Conservation (phyloP, 2,888 invertebrate genomes). For the Drosophila mayaguana region DNA sequence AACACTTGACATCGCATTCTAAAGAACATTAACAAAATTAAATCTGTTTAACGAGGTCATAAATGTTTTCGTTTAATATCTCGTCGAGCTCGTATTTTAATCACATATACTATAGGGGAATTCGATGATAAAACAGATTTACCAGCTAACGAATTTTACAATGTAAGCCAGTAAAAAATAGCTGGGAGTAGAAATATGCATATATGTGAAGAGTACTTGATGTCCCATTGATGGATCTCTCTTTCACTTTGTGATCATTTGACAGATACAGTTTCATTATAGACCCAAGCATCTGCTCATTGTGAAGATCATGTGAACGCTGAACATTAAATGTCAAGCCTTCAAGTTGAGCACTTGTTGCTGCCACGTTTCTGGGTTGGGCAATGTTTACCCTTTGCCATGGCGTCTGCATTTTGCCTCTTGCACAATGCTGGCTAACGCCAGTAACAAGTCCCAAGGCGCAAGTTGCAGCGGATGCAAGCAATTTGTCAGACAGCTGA, state of each 20-base stretch:
- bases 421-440: slow-evolving; percentile 25
- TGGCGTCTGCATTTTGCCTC: slow-evolving; percentile 22
- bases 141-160: background rate
- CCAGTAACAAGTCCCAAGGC: too few relatives aligned
- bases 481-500: slow-evolving; percentile 60
- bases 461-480: slow-evolving; percentile 61
- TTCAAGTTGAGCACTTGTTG: slow-evolving; percentile 23
- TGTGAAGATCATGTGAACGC: slow-evolving; percentile 6
- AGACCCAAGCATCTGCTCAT: background rate
- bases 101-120: slow-evolving; percentile 1
- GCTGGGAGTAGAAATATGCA: background rate
- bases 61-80: slow-evolving; percentile 6
- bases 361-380: slow-evolving; percentile 38
- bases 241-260: slow-evolving; percentile 1
- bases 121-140: background rate
- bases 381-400: slow-evolving; percentile 38
- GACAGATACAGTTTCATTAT: slow-evolving; percentile 9
- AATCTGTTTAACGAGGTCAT: slow-evolving; percentile 23
- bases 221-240: background rate
- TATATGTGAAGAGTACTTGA: background rate
- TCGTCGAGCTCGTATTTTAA: slow-evolving; percentile 22
- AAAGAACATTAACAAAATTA: background rate
- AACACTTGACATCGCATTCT: slow-evolving; percentile 6
- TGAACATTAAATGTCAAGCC: slow-evolving; percentile 53
- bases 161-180: background rate